Evolutionary conservation across 2,113 vertebrate species (phyloP).

Genomic region (Albula goreensis): DNA sequence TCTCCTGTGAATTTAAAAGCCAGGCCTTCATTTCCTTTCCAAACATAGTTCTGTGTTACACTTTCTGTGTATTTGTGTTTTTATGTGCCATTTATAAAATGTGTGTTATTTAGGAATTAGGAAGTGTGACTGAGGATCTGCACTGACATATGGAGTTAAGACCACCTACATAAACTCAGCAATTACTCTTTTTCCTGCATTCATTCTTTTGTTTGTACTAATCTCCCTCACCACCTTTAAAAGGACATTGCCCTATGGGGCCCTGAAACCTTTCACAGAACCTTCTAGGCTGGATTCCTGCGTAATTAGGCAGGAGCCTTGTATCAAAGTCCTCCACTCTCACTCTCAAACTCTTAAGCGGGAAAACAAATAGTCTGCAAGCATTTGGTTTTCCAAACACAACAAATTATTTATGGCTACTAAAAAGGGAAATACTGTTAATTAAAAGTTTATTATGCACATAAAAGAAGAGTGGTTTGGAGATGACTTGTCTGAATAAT

Average conservation of each 20-base stretch:
- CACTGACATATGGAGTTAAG: background rate
- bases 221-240: background rate
- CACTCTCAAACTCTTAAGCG: background rate
- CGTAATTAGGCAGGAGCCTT: background rate
- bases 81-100: background rate
- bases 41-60: background rate
- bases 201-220: background rate
- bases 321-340: background rate
- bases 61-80: background rate
- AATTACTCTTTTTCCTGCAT: background rate
- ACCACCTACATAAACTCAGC: background rate
- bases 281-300: background rate
- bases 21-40: background rate
- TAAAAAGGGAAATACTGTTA: background rate
- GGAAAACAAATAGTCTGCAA: background rate
- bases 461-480: background rate
- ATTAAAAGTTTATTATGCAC: background rate
- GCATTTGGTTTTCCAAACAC: background rate
- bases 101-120: background rate
- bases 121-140: background rate
- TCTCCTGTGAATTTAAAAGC: background rate
- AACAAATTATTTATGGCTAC: background rate
- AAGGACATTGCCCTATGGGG: background rate
- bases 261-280: background rate
- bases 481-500: background rate